These are phyloP conservation scores for Notolepis coatsorum DNA, from an alignment of 2,797 vertebrate species.

Conservation along the genomic window DNA sequence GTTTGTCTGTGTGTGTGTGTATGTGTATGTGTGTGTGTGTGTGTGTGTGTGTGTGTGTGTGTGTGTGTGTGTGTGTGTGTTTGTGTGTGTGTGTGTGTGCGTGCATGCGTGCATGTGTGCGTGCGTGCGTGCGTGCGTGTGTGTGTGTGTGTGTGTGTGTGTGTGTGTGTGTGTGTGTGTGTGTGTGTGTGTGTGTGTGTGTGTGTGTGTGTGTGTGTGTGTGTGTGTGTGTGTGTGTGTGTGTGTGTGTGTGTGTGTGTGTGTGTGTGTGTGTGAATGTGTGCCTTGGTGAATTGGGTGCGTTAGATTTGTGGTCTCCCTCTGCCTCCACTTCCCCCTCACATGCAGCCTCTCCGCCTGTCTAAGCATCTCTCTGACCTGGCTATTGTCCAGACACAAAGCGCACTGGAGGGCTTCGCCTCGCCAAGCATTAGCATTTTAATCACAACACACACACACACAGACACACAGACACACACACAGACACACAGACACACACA, in stretches of 20 bases:
- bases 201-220: neutral
- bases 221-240: conserved; percentile 3
- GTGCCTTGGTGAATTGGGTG: conserved; percentile 12
- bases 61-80: conserved; percentile 3
- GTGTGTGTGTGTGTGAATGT: neutral
- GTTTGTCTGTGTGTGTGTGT: conserved; percentile 7
- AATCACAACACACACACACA: conserved; percentile 53
- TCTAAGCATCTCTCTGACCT: conserved; percentile 54
- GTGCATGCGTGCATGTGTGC: neutral
- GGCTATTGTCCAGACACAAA: conserved; percentile 69
- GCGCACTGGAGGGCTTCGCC: conserved; percentile 57
- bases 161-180: neutral
- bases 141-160: neutral
- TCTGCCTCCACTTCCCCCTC: conserved; percentile 46
- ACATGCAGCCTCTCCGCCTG: conserved; percentile 46
- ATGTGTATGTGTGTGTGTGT: neutral
- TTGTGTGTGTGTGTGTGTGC: neutral
- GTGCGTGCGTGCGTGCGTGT: neutral
- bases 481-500: neutral
- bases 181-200: conserved; percentile 7
- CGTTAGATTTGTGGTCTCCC: conserved; percentile 35
- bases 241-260: conserved; percentile 21
- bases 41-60: conserved; percentile 2
- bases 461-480: neutral
- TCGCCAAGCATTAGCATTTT: conserved; percentile 69